Evolutionary conservation across 2,113 vertebrate genomes (phyloP).

Genomic region (Haemorhous mexicanus): DNA sequence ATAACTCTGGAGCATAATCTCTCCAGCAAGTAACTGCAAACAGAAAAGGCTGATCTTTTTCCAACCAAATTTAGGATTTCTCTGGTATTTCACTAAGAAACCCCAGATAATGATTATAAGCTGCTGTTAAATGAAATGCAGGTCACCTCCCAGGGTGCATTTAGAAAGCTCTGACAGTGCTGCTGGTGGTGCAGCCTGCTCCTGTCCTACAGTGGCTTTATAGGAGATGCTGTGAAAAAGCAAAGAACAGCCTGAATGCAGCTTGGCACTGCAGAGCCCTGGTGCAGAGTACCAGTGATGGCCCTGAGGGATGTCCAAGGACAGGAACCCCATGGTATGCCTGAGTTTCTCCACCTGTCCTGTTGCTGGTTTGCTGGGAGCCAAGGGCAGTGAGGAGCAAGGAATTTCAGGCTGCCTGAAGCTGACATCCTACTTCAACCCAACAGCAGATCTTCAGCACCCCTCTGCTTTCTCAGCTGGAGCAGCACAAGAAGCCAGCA

Average conservation of each 20-base stretch:
- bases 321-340: background rate
- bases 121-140: background rate
- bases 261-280: background rate
- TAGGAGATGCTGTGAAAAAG: rapidly evolving
- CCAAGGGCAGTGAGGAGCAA: background rate
- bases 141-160: background rate
- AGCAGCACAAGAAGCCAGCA: background rate
- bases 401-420: background rate
- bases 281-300: background rate
- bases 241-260: background rate
- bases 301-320: background rate
- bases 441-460: background rate
- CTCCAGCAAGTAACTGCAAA: background rate
- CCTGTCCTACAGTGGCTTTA: background rate
- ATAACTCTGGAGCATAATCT: background rate
- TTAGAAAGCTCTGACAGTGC: background rate
- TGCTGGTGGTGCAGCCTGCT: background rate
- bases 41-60: background rate
- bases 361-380: background rate
- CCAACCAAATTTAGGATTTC: background rate
- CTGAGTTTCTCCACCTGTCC: background rate
- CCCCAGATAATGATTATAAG: background rate
- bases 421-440: background rate
- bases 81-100: background rate
- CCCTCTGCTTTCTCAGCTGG: background rate